Evolutionary conservation across 2,888 invertebrate species (phyloP), one percentile per base, ranked within the genome.

Genomic region (Lasioglossum marginatum): DNA sequence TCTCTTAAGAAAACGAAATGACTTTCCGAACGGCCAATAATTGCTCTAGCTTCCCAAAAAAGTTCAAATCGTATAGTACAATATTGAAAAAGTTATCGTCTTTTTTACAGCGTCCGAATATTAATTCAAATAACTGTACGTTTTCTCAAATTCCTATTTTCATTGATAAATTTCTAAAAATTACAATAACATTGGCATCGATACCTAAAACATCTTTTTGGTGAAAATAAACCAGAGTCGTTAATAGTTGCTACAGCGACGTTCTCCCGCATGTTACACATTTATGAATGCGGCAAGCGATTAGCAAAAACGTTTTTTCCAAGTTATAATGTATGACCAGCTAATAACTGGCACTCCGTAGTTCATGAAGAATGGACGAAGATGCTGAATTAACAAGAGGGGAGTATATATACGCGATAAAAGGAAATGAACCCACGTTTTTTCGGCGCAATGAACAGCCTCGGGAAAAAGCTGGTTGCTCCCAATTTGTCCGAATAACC

Each of bases 401-500:
- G 34, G 12, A 43, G 40, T n/a, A n/a, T 10, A 19, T 45, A 48
- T 31, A n/a, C 31, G 43, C 45, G 82, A 80, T 78, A 66, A 78
- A 75, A 43, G 68, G 8, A 70, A 79, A 40, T 52, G 57, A 77
- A 79, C 74, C 40, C 23, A 2, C 14, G 27, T 0, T 73, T 23
- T 34, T 19, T n/a, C 43, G 74, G 27, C 31, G 19, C 77, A 57
- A 75, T 86, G 57, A 86, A 85, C 81, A 85, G 70, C 0, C 23
- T 16, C 37, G 12, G 34, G 48, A 60, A 73, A 48, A 68, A 82
- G 52, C 74, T 72, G 74, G 45, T 48, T 52, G 72, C 63, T 72
- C 16, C 48, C 66, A 70, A 79, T 82, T 90, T 87, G 82, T 82
- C 83, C 66, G 77, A 71, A 75, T 71, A 73, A 82, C 79, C 79